Evolutionary conservation across 2,888 invertebrate genomes (phyloP).

Genomic region (Latrodectus elegans): DNA sequence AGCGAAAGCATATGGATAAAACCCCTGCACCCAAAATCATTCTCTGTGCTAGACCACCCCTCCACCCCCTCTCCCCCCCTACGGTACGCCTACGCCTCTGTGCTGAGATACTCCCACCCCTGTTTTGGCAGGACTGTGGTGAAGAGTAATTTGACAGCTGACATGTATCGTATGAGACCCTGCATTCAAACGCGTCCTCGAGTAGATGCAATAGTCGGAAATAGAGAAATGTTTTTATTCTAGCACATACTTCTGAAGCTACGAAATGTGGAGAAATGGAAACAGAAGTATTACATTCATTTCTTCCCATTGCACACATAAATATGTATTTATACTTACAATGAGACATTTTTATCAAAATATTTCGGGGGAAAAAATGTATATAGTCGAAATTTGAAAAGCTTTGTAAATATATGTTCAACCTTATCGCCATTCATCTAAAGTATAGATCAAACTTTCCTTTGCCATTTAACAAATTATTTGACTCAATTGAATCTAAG

Average conservation of each 20-base stretch:
- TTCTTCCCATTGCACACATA: no score
- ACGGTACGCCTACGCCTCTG: not conserved
- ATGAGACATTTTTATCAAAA: no score
- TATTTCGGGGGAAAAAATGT: no score
- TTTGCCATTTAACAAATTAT: no score
- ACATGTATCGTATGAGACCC: slow-evolving; percentile 43
- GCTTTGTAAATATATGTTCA: no score
- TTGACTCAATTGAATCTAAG: no score
- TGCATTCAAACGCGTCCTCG: not conserved
- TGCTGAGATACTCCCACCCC: slow-evolving; percentile 1
- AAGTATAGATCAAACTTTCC: no score
- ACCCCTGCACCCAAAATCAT: slow-evolving; percentile 24
- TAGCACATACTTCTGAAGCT: not conserved
- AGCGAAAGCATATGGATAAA: slow-evolving; percentile 30
- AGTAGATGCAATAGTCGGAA: not conserved
- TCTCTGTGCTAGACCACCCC: slow-evolving; percentile 12
- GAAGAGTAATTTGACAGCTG: slow-evolving; percentile 68
- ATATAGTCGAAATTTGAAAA: no score
- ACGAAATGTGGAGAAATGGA: no score
- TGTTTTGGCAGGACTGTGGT: slow-evolving; percentile 64
- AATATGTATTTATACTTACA: no score
- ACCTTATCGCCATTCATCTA: no score
- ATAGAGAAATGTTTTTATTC: not conserved
- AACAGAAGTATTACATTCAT: no score
- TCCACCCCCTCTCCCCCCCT: not conserved